Base-by-base conservation (phyloP, 2,888 invertebrate species). In the Lysandra bellargus region DNA sequence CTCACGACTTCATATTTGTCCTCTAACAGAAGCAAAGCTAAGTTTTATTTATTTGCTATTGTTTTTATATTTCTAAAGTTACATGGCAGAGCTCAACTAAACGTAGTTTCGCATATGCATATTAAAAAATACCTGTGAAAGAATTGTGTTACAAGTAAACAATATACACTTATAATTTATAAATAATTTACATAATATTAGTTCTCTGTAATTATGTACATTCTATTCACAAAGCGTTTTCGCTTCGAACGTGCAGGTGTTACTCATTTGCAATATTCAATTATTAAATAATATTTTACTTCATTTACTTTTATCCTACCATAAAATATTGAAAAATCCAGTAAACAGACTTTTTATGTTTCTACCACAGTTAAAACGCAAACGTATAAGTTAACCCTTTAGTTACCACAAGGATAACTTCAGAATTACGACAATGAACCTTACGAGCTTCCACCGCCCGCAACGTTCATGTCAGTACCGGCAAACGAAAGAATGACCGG, bases 51-150 rank as follows among this genome's bases (percentile, higher is more conserved):
- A 76, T 76, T 37, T 76, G 76, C 76, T 76, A 76, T 76, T 76
- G 76, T 76, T 76, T 76, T 76, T 76, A 76, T 76, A 76, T 76
- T 76, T 76, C 17, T 76, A 76, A 76, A 76, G 76, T 76, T 76
- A 76, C 76, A 76, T 76, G 76, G 57, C 49, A 14, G 53, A 76
- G 76, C 57, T 57, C 76, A 57, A 30, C 57, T 76, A 53, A 53
- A 53, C 76, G 57, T 76, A 76, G 76, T 76, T 76, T 76, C 76
- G 76, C 76, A 76, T 76, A 76, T 76, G 76, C 76, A 76, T 76
- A 76, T 76, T 76, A 76, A 76, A 76, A 76, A 76, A 76, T 33
- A 76, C 76, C 76, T 76, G 76, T 76, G 76, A 76, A 76, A 76
- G 76, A 76, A 76, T 76, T 76, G 76, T 76, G 12, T 76, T 53